Evolutionary conservation across 2,113 vertebrate species (phyloP).

Genomic region (Cheirogaleus medius): DNA sequence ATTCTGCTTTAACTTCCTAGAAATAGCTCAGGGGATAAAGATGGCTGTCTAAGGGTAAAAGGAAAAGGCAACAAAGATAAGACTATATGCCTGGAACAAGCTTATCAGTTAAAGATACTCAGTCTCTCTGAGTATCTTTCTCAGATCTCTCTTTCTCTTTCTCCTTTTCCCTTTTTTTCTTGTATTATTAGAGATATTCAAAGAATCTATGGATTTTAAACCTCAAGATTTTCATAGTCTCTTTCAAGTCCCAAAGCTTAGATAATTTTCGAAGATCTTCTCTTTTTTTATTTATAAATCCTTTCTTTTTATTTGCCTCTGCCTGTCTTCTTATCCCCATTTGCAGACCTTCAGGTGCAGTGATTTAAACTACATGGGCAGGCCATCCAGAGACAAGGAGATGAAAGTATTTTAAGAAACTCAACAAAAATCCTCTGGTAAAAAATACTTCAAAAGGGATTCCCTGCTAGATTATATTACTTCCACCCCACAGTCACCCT

Average conservation of each 20-base stretch:
- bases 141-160: neutral
- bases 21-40: neutral
- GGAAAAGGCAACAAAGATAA: neutral
- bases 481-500: neutral
- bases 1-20: neutral
- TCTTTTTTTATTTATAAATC: neutral
- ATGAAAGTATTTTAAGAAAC: constrained; percentile 32
- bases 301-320: neutral
- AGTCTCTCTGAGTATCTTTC: neutral
- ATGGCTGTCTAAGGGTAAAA: neutral
- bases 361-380: neutral
- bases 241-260: neutral
- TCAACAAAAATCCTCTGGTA: neutral
- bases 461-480: neutral
- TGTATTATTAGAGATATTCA: neutral
- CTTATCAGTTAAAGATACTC: neutral
- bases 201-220: neutral
- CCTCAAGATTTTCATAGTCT: neutral
- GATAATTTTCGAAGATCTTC: neutral
- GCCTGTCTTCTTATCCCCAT: neutral
- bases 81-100: neutral
- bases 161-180: neutral
- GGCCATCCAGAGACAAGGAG: neutral
- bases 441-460: constrained; percentile 39
- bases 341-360: neutral